Conservation (phyloP, 1,140 invertebrate genomes). For the Brachionus sp. region DNA sequence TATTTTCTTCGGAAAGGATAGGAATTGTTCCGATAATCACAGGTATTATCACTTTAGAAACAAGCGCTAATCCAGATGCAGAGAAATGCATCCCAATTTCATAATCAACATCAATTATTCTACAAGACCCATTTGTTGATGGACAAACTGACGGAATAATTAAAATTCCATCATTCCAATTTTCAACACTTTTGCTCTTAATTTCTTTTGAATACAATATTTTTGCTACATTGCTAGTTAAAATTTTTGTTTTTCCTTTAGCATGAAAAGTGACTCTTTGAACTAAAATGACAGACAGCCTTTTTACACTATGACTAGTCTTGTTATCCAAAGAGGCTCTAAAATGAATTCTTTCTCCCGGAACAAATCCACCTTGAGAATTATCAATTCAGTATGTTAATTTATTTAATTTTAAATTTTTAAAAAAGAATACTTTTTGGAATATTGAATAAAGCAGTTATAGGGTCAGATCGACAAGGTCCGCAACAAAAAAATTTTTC, state of each 20-base stretch:
- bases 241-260: background rate
- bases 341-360: background rate
- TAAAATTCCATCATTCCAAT: background rate
- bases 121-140: background rate
- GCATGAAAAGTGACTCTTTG: background rate
- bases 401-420: background rate
- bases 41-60: background rate
- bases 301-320: background rate
- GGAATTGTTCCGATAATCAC: constrained; percentile 6
- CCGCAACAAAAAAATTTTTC: background rate
- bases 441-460: background rate
- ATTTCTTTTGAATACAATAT: background rate
- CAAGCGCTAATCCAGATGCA: background rate
- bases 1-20: background rate
- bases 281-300: background rate
- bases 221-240: background rate
- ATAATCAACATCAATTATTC: background rate
- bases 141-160: background rate
- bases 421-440: background rate
- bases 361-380: background rate
- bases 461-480: background rate
- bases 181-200: background rate
- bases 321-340: constrained; percentile 4
- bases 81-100: background rate
- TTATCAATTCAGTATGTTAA: background rate